Base-by-base conservation (phyloP, 2,797 vertebrate species). In the Novumbra hubbsi region DNA sequence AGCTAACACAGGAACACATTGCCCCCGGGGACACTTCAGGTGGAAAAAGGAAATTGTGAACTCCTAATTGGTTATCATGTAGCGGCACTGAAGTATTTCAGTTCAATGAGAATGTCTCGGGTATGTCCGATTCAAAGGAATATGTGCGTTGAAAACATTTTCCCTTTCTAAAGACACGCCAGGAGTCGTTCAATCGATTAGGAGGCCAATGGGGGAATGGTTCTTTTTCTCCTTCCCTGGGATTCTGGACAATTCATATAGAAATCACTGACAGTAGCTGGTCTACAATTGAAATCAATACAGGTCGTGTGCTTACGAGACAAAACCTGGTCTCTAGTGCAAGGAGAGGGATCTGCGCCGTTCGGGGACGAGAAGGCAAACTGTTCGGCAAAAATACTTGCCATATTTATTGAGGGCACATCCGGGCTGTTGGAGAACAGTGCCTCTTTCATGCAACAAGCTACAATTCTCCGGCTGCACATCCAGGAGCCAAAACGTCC, bases 401-500 rank as follows among this genome's bases (percentile, higher is more conserved):
- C 41, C 41, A 45, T 45, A 45, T 45, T 45, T 45, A 45, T 45
- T 45, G 41, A 45, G 41, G 11, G 9, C 41, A 11, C 41, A 14
- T 45, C 6, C 41, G 11, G 41, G 41, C 41, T 45, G 41, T 0
- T 45, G 12, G 14, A 45, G 12, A 1, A 45, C 41, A 45, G 41
- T 11, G 5, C 41, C 41, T n/a, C n/a, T n/a, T n/a, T n/a, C n/a
- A n/a, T n/a, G n/a, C n/a, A n/a, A 45, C 41, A 45, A 14, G 12
- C 9, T 11, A 57, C 52, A 24, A 57, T 21, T 57, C 8, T 24
- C 71, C 81, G 81, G 85, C 77, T 72, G 63, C 74, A 80, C 45
- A 72, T 78, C 78, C 73, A 41, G 27, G 12, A 17, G 74, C 49
- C 73, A 73, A 83, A 82, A 75, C 76, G 82, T 76, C 67, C 75